These are phyloP conservation scores for Euwallacea similis DNA, from an alignment of 1,140 invertebrate genomes.

Conservation along the genomic window DNA sequence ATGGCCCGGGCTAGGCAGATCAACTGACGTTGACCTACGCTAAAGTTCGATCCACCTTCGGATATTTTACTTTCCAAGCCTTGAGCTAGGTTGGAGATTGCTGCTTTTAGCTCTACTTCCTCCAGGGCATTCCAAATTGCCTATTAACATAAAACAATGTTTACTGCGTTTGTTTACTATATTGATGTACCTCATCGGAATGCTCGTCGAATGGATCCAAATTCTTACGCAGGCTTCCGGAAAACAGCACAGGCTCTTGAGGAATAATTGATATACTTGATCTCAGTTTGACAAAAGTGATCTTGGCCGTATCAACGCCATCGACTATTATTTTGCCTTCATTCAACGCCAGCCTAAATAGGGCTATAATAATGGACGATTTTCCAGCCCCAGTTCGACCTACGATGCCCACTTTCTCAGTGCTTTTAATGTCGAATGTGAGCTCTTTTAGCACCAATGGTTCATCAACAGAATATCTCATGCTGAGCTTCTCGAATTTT, in stretches of 20 bases:
- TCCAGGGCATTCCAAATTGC: slow-evolving; percentile 81
- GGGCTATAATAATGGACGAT: slow-evolving; percentile 71
- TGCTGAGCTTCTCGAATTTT: slow-evolving; percentile 60
- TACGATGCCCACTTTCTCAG: slow-evolving; percentile 62
- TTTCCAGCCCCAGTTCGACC: slow-evolving; percentile 65
- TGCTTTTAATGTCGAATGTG: slow-evolving; percentile 61
- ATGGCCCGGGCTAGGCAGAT: slow-evolving; percentile 65
- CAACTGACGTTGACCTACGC: slow-evolving; percentile 60
- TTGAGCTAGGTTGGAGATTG: slow-evolving; percentile 50
- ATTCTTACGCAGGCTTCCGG: slow-evolving; percentile 69
- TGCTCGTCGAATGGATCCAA: slow-evolving; percentile 80
- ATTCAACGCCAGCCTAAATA: slow-evolving; percentile 72
- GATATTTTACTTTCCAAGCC: slow-evolving; percentile 59
- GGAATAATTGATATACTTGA: slow-evolving; percentile 80
- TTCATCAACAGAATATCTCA: slow-evolving; percentile 66
- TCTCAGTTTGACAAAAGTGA: slow-evolving; percentile 71
- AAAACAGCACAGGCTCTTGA: slow-evolving; percentile 82
- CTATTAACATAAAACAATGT: slow-evolving; percentile 41
- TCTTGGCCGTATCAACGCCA: slow-evolving; percentile 61
- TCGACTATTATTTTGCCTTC: slow-evolving; percentile 77
- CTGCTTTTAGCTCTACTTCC: slow-evolving; percentile 70
- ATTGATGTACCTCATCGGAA: slow-evolving; percentile 67
- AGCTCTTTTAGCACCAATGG: slow-evolving; percentile 67
- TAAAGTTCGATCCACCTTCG: slow-evolving; percentile 62
- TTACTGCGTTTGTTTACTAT: background rate